Evolutionary conservation across 1,140 invertebrate species (phyloP), one percentile per base, ranked within the genome.

Genomic region (Bacillus rossius): DNA sequence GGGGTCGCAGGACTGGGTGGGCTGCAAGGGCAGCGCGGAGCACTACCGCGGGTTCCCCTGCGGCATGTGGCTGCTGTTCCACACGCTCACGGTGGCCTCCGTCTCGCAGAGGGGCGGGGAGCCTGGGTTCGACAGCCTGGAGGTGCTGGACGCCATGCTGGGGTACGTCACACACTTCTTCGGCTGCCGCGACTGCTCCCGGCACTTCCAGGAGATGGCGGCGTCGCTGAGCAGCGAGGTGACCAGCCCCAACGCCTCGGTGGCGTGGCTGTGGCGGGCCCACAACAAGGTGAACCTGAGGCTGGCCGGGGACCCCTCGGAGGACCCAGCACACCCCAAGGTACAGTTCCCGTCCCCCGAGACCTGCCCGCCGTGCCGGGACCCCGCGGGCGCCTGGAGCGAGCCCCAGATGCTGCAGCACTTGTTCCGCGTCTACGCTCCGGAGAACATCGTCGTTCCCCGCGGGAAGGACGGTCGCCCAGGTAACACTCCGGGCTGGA

Each of bases 211-310:
- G 58, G 71, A 79, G 61, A 95, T 95, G 90, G 84, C 89, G 25
- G 68, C 78, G 22, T 81, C 84, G 50, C 80, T 86, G 64, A 78
- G 89, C 53, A 80, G 81, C 60, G 80, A 86, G 59, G 84, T 95
- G 0, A 74, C 77, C 20, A 81, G 79, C 42, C 78, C 81, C 58
- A 80, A 90, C 49, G 88, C 93, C 45, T 81, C 86, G 17, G 83
- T 98, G 0, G 66, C 98, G 7, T 99, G 95, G 94, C 73, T 99
- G 2, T 99, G 97, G 97, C 79, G 79, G 53, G 88, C 92, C 1
- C 96, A 99, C 69, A 99, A 99, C 75, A 84, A 87, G 73, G 95
- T 94, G 0, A 99, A 99, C 71, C 76, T 86, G 60, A 81, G 96
- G 61, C 73, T 99, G 14, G 80, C 87, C 26, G 88, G 91, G 0